Percentiles rank a stretch among this genome's conserved stretches.
phyloP scores from a whole-genome alignment of 2,888 invertebrate species.

The Apodemia mormo region DNA sequence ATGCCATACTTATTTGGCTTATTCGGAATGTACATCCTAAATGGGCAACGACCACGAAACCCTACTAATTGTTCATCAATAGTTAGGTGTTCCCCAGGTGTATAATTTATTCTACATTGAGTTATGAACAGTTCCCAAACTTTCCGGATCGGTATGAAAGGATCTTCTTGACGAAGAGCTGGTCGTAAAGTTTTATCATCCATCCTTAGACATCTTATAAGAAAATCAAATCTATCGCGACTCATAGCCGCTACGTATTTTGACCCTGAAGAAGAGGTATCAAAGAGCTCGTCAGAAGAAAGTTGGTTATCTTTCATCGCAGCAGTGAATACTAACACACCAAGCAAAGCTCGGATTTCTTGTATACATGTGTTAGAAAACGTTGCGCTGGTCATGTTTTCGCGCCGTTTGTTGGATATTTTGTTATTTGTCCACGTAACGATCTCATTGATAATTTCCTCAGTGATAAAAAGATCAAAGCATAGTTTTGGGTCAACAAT shows the following conservation, averaged over 20 bases:
- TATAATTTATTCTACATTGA: conserved; percentile 25
- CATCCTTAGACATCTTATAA: conserved; percentile 31
- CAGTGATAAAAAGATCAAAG: conserved; percentile 13
- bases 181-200: conserved; percentile 32
- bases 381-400: not conserved
- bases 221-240: conserved; percentile 30
- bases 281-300: conserved; percentile 38
- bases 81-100: conserved; percentile 8
- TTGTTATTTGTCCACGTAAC: conserved; percentile 13
- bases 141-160: conserved; percentile 25
- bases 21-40: conserved; percentile 24
- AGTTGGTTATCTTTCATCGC: conserved; percentile 38
- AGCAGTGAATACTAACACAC: conserved; percentile 30
- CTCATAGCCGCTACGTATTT: conserved; percentile 36
- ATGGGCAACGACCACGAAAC: conserved; percentile 27
- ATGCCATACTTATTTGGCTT: conserved; percentile 22
- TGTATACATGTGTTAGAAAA: not conserved
- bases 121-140: conserved; percentile 28
- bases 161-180: conserved; percentile 12
- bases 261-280: conserved; percentile 32
- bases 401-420: not conserved
- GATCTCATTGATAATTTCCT: conserved; percentile 12
- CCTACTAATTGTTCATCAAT: conserved; percentile 24
- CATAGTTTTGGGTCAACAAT: not conserved
- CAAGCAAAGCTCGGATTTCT: conserved; percentile 28